Percentiles rank a stretch among this genome's conserved stretches.
phyloP scores from a whole-genome alignment of 2,113 vertebrate species.

The Melanerpes formicivorus region DNA sequence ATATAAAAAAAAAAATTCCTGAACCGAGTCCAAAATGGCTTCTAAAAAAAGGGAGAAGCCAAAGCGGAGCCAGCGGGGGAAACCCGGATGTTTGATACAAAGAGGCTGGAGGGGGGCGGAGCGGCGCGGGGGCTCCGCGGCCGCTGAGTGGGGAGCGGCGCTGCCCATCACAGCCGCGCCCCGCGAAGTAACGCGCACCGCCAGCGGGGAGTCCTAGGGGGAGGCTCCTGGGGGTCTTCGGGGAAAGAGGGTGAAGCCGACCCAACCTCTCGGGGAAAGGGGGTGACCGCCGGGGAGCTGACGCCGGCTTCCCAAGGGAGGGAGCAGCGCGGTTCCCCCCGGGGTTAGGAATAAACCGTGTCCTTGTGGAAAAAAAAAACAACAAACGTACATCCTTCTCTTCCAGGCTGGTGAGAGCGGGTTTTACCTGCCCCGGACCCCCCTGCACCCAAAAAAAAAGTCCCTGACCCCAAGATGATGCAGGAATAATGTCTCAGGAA shows the following conservation, averaged over 20 bases:
- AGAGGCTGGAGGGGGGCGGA: slow-evolving; percentile 71
- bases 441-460: too few species aligned
- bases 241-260: fast-evolving
- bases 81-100: slow-evolving; percentile 95
- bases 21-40: too few species aligned
- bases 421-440: too few species aligned
- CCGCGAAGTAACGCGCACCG: not conserved
- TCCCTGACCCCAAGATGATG: not conserved
- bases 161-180: not conserved
- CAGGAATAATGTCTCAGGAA: not conserved
- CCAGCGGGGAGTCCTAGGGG: not conserved
- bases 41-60: too few species aligned
- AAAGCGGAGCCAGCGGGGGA: slow-evolving; percentile 26
- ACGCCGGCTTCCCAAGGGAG: not conserved
- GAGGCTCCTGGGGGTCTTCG: not conserved
- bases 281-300: fast-evolving
- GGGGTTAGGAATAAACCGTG: not conserved
- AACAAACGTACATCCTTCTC: not conserved
- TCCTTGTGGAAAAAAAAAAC: not conserved
- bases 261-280: not conserved
- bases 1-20: too few species aligned
- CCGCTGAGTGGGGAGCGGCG: not conserved
- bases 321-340: not conserved
- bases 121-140: not conserved
- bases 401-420: not conserved